Evolutionary conservation across 2,797 vertebrate genomes (phyloP).

Genomic region (Threskiornis aethiopicus): DNA sequence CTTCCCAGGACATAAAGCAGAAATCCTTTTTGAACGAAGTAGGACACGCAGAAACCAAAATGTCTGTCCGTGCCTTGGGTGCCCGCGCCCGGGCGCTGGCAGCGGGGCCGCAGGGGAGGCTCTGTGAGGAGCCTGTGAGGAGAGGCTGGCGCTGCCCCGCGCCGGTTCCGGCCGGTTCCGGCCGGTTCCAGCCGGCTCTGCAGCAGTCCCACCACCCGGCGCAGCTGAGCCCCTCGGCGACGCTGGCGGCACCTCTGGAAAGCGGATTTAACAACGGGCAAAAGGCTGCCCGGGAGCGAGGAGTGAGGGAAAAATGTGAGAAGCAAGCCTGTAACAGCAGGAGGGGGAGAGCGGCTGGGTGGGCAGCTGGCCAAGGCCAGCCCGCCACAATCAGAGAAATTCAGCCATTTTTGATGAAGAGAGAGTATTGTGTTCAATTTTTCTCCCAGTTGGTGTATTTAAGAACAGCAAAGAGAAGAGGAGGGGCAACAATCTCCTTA

Average conservation of each 20-base stretch:
- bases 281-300: not conserved
- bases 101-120: not conserved
- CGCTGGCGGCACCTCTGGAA: not conserved
- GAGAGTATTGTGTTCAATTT: not conserved
- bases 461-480: not conserved
- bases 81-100: rapidly evolving
- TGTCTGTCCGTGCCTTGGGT: rapidly evolving
- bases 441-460: not conserved
- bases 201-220: rapidly evolving
- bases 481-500: not conserved
- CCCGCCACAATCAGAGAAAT: not conserved
- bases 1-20: not conserved
- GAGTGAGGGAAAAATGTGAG: not conserved
- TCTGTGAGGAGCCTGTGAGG: not conserved
- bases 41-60: not conserved
- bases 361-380: not conserved
- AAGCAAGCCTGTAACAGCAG: not conserved
- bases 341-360: not conserved
- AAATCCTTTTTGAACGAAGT: not conserved
- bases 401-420: not conserved
- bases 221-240: not conserved
- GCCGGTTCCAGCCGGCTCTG: rapidly evolving
- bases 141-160: not conserved
- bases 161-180: too few relatives aligned
- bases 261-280: rapidly evolving